A percentile compares a stretch with the other conserved stretches of the same genome.
phyloP scores from a whole-genome alignment of 2,113 vertebrate genomes.

The Herpailurus yagouaroundi region DNA sequence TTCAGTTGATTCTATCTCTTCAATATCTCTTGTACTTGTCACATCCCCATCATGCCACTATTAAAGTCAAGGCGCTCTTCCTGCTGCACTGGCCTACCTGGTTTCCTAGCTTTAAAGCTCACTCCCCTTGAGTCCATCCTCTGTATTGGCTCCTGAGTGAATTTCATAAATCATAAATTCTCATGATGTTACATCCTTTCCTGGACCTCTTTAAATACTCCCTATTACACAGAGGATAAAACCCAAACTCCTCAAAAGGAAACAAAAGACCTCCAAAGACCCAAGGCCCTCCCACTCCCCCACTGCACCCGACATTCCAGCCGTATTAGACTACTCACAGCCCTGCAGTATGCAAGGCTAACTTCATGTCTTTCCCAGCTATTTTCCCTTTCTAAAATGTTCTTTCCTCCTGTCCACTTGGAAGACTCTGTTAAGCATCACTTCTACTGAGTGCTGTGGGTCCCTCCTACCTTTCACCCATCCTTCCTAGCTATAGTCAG shows the following conservation, averaged over 20 bases:
- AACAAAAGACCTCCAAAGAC: neutral
- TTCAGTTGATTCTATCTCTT: neutral
- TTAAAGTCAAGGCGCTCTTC: neutral
- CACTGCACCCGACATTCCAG: neutral
- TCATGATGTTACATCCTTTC: neutral
- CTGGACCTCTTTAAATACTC: neutral
- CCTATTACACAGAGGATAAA: neutral
- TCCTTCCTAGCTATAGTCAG: neutral
- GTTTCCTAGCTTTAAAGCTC: neutral
- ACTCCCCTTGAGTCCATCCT: neutral
- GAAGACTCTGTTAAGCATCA: neutral
- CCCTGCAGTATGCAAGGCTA: neutral
- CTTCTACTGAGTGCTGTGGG: neutral
- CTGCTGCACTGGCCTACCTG: neutral
- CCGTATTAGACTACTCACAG: neutral
- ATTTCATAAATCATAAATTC: neutral
- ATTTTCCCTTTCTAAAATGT: slow-evolving; percentile 28
- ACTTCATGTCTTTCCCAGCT: neutral
- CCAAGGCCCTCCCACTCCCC: neutral
- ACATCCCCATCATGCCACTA: neutral
- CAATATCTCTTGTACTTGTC: neutral
- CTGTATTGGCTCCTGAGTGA: neutral
- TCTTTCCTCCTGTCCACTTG: neutral
- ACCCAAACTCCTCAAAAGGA: neutral
- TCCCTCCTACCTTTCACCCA: neutral